Percentiles rank a stretch among this genome's conserved stretches.
These are phyloP conservation scores for Phoebastria nigripes DNA, from an alignment of 2,797 vertebrate genomes.

Conservation along the genomic window DNA sequence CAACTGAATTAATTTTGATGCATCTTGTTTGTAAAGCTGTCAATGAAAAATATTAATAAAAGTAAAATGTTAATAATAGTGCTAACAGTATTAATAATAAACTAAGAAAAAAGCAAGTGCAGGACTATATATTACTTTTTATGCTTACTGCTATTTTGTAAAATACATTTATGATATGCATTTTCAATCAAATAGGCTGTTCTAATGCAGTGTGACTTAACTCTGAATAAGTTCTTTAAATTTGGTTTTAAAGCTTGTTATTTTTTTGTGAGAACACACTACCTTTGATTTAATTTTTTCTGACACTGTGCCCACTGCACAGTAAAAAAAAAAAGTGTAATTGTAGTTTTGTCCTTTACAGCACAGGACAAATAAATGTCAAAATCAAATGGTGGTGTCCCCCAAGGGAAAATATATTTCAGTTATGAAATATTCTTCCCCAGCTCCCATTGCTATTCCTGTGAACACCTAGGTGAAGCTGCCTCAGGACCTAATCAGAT, in stretches of 20 bases:
- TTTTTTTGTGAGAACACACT: conserved; percentile 52
- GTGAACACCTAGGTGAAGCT: conserved; percentile 76
- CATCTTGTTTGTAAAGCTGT: neutral
- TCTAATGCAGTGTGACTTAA: conserved; percentile 38
- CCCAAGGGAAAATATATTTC: conserved; percentile 75
- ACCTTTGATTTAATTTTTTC: conserved; percentile 76
- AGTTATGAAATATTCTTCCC: conserved; percentile 76
- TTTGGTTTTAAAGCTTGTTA: conserved; percentile 59
- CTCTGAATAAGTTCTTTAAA: conserved; percentile 36
- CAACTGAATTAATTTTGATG: neutral
- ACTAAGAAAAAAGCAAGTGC: neutral
- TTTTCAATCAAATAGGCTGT: neutral
- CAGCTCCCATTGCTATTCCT: conserved; percentile 69
- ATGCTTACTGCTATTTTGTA: neutral
- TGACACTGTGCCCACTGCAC: conserved; percentile 70
- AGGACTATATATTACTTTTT: neutral
- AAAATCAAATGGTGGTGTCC: conserved; percentile 79
- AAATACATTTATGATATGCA: neutral
- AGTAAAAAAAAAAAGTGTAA: conserved; percentile 68
- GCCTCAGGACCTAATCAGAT: conserved; percentile 83
- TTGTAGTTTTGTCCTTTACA: conserved; percentile 82
- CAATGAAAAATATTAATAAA: neutral
- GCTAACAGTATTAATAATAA: neutral
- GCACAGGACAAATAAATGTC: conserved; percentile 84
- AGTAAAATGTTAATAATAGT: neutral